Percentiles rank a stretch among this genome's conserved stretches.
phyloP scores from a whole-genome alignment of 2,888 invertebrate genomes.

The Hemicrepidius hirtus region DNA sequence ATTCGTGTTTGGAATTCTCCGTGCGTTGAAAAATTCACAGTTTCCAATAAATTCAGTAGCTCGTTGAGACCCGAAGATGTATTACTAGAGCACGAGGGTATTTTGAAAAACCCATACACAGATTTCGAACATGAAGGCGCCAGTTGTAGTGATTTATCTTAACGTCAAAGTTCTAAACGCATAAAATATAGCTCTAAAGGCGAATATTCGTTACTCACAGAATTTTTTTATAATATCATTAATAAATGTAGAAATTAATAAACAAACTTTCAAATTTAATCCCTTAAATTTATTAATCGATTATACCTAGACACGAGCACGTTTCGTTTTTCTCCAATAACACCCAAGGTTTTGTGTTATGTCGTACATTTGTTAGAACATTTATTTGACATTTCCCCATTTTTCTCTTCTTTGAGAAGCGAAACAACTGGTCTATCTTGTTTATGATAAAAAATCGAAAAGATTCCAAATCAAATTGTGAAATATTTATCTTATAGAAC shows the following conservation, averaged over 20 bases:
- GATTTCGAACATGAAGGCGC: constrained; percentile 8
- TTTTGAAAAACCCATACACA: background rate
- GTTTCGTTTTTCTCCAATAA: constrained; percentile 1
- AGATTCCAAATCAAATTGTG: background rate
- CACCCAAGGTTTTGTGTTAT: background rate
- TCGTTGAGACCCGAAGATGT: no score
- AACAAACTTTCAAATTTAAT: no score
- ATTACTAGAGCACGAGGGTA: no score
- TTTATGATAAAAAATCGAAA: background rate
- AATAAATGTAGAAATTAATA: no score
- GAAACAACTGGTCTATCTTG: constrained; percentile 1
- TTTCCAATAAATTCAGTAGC: no score
- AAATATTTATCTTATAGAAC: background rate
- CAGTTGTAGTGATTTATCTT: constrained; percentile 2
- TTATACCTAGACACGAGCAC: background rate
- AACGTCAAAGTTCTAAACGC: background rate
- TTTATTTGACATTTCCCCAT: background rate
- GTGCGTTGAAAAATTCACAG: no score
- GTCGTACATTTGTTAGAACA: background rate
- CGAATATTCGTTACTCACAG: background rate
- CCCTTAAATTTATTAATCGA: no score
- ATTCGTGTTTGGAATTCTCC: no score
- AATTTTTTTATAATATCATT: no score
- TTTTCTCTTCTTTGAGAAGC: constrained; percentile 2
- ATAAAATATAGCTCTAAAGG: background rate